phyloP scores from a whole-genome alignment of 2,888 invertebrate species.

The Drosophila siamana region DNA sequence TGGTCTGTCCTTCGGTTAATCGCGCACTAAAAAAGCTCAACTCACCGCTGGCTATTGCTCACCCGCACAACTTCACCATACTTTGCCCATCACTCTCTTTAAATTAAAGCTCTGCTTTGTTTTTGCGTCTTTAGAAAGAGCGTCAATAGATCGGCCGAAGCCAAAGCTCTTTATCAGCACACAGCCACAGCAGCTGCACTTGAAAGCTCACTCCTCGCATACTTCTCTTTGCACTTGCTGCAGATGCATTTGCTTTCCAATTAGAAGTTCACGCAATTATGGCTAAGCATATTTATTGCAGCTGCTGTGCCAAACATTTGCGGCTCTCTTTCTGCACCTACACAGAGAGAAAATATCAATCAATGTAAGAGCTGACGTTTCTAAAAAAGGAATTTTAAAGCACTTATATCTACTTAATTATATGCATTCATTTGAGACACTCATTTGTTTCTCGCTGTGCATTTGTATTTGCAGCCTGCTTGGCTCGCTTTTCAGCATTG shows the following conservation, averaged over 20 bases:
- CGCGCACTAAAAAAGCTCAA: not conserved
- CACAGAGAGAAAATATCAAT: not conserved
- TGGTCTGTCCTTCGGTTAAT: not conserved
- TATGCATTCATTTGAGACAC: conserved; percentile 12
- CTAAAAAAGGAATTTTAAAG: too few relatives aligned
- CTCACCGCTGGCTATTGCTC: too few relatives aligned
- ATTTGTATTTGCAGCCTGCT: conserved; percentile 2
- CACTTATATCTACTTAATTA: too few relatives aligned
- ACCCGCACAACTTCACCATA: too few relatives aligned
- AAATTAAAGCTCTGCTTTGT: not conserved
- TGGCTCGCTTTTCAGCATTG: conserved; percentile 8
- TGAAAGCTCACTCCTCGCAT: too few relatives aligned
- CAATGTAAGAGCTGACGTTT: too few relatives aligned
- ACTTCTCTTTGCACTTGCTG: not conserved
- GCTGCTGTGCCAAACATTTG: conserved; percentile 44
- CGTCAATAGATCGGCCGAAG: not conserved
- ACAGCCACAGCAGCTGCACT: not conserved
- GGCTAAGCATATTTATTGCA: conserved; percentile 68
- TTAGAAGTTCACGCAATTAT: conserved; percentile 71
- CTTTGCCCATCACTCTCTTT: not conserved
- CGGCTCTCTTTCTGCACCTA: not conserved
- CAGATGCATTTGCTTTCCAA: conserved; percentile 48
- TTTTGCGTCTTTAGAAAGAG: not conserved
- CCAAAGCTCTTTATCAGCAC: too few relatives aligned
- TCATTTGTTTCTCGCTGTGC: conserved; percentile 2